phyloP scores from a whole-genome alignment of 2,797 vertebrate species.

The Cuculus canorus region DNA sequence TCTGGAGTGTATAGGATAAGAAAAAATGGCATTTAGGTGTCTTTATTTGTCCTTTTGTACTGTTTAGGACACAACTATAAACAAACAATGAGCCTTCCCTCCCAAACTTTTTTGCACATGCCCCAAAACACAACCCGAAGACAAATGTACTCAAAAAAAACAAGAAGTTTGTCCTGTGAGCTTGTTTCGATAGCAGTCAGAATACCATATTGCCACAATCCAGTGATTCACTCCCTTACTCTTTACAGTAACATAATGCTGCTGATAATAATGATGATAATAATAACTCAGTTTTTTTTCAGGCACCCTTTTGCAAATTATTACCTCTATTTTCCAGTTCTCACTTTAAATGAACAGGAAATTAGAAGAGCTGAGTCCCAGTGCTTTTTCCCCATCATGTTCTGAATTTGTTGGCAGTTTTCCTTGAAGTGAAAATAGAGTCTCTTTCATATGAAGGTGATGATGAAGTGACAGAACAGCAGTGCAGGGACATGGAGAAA shows the following conservation, averaged over 20 bases:
- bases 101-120: neutral
- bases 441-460: neutral
- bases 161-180: neutral
- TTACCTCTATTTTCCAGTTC: neutral
- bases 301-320: neutral
- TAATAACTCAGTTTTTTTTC: neutral
- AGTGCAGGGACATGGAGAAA: neutral
- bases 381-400: neutral
- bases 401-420: neutral
- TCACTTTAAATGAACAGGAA: neutral
- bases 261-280: neutral
- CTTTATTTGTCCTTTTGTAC: constrained; percentile 20
- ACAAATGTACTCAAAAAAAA: constrained; percentile 19
- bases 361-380: neutral
- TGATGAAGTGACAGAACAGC: neutral
- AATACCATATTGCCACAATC: neutral
- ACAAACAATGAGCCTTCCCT: constrained; percentile 3
- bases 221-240: neutral
- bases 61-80: constrained; percentile 2
- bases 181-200: constrained; percentile 20
- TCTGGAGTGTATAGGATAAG: neutral
- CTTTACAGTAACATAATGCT: neutral
- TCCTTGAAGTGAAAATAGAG: neutral
- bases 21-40: neutral
- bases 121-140: constrained; percentile 23